phyloP scores from a whole-genome alignment of 2,888 invertebrate species.

The Pollenia griseotomentosa region DNA sequence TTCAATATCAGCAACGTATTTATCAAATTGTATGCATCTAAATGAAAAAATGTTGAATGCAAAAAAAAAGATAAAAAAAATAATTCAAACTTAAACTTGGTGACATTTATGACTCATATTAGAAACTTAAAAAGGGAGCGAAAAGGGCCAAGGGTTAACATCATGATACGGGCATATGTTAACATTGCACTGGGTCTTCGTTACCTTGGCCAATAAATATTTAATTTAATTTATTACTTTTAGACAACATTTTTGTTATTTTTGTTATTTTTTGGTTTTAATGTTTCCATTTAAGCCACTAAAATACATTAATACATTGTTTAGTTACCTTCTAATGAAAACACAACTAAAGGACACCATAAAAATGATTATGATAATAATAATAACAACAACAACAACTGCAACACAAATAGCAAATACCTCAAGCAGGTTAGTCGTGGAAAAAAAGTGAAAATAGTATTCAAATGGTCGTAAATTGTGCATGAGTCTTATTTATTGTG shows the following conservation, averaged over 20 bases:
- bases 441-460: constrained; percentile 24
- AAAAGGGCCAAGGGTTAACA: constrained; percentile 18
- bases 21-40: constrained; percentile 72
- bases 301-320: constrained; percentile 68
- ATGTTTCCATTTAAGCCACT: constrained; percentile 51
- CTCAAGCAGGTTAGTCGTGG: constrained; percentile 30
- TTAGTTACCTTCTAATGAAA: constrained; percentile 55
- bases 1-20: constrained; percentile 53
- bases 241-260: constrained; percentile 36
- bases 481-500: constrained; percentile 43
- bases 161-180: constrained; percentile 8
- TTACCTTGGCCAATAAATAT: constrained; percentile 60
- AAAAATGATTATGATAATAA: constrained; percentile 57
- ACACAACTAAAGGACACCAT: constrained; percentile 25
- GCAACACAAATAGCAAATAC: constrained; percentile 27
- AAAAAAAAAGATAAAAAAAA: constrained; percentile 28
- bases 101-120: constrained; percentile 72
- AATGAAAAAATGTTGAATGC: constrained; percentile 33
- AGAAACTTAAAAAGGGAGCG: neutral
- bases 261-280: constrained; percentile 4
- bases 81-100: constrained; percentile 67
- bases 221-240: constrained; percentile 45
- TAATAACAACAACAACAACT: constrained; percentile 32
- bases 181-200: constrained; percentile 37
- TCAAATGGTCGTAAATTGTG: constrained; percentile 38